Evolutionary conservation across 2,797 vertebrate species (phyloP), one percentile per base, ranked within the genome.

Genomic region (Acrossocheilus fasciatus): DNA sequence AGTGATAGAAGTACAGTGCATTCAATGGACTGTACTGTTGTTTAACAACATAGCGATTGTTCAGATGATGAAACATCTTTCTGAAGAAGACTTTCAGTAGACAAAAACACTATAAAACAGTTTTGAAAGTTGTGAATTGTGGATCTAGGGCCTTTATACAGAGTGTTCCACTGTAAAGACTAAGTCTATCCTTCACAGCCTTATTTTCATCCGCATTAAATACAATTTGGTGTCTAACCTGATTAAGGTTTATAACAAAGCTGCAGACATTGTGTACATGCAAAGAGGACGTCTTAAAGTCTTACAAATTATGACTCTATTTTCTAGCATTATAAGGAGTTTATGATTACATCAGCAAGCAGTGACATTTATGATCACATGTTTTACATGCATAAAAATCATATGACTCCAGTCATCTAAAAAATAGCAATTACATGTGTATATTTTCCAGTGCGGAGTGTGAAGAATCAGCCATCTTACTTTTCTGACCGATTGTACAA

Each of bases 401-500:
- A 43, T 10, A 64, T 69, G 62, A 79, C 11, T 45, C n/a, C 50
- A 43, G 39, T 57, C 59, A 30, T 64, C 2, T 7, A 34, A 76
- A 39, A 76, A 69, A 43, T 1, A 69, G 11, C 20, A 39, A 12
- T 30, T n/a, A 57, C 80, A 2, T 88, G 7, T 87, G 85, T 81
- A 26, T 86, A 70, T 84, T 52, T 88, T 92, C 81, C 93, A 99
- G 98, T 99, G 43, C 93, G 96, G 78, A 99, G 97, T 62, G 97
- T 99, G 87, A 99, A 99, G 95, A 98, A 99, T 93, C 97, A 97
- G 93, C 97, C 97, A 0, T 96, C 95, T 39, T 99, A 98, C 93
- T 97, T 99, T 10, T 97, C 98, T 7, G 97, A 99, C 92, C 97
- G 98, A 57, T 94, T 99, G 87, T 98, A 98, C 94, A 98, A 98